phyloP scores from a whole-genome alignment of 2,888 invertebrate species.

The Aleiodes testaceus region DNA sequence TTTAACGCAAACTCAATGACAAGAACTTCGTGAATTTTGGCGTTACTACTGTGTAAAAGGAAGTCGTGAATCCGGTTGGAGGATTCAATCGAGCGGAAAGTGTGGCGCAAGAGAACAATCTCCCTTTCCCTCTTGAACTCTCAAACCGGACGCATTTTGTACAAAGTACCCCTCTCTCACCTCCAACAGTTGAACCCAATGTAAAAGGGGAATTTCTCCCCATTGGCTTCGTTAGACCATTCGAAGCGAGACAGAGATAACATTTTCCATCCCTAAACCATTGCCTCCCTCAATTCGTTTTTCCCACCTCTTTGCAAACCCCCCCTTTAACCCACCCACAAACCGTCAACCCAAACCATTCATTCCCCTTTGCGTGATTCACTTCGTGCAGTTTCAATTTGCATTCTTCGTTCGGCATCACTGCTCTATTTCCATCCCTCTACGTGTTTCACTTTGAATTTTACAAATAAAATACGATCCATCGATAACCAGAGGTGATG shows the following conservation, averaged over 20 bases:
- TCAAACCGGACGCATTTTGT: constrained; percentile 19
- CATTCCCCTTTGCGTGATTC: constrained; percentile 18
- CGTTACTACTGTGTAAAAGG: constrained; percentile 28
- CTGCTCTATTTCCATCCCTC: constrained; percentile 19
- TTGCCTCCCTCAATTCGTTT: no score
- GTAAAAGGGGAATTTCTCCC: constrained; percentile 36
- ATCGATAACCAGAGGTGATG: constrained; percentile 28
- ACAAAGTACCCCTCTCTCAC: constrained; percentile 14
- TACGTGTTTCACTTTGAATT: constrained; percentile 28
- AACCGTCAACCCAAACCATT: not conserved
- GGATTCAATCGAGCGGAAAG: constrained; percentile 40
- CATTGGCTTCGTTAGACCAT: constrained; percentile 28
- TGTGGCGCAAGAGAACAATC: constrained; percentile 31
- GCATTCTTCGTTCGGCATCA: constrained; percentile 28
- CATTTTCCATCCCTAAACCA: constrained; percentile 3
- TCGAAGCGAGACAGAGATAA: constrained; percentile 1
- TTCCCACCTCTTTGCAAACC: not conserved
- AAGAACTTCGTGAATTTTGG: not conserved
- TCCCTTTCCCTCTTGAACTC: not conserved
- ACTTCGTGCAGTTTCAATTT: constrained; percentile 32
- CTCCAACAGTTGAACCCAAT: constrained; percentile 27
- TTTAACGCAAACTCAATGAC: no score
- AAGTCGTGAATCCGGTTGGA: constrained; percentile 37
- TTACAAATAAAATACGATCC: constrained; percentile 26
- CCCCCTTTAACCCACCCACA: not conserved